Percentiles rank a stretch among this genome's conserved stretches.
These are phyloP conservation scores for Pampusana beccarii DNA, from an alignment of 2,113 vertebrate genomes.

Conservation along the genomic window DNA sequence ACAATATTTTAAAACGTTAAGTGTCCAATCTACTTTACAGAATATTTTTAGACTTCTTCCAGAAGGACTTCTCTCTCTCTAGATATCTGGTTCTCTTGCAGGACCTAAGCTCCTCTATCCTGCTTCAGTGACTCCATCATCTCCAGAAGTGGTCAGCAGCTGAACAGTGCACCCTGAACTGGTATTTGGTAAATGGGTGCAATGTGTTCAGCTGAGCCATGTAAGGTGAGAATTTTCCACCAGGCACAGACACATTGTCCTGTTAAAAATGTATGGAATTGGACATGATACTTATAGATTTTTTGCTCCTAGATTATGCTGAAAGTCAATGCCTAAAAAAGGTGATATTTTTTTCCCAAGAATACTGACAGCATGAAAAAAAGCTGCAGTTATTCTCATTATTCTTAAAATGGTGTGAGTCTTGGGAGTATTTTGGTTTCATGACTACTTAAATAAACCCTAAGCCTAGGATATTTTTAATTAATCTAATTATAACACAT, in stretches of 20 bases:
- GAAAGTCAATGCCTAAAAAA: neutral
- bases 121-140: slow-evolving; percentile 80
- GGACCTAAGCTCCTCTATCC: slow-evolving; percentile 65
- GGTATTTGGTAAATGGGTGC: slow-evolving; percentile 69
- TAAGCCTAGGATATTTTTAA: neutral
- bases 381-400: neutral
- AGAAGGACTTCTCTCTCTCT: slow-evolving; percentile 76
- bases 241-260: slow-evolving; percentile 63
- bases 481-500: slow-evolving; percentile 32
- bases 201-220: slow-evolving; percentile 38
- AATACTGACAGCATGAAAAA: neutral
- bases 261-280: slow-evolving; percentile 43
- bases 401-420: neutral
- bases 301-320: neutral
- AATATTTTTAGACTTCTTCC: slow-evolving; percentile 74
- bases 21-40: slow-evolving; percentile 75
- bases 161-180: slow-evolving; percentile 71
- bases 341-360: neutral
- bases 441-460: neutral
- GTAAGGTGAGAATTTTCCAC: slow-evolving; percentile 63
- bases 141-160: slow-evolving; percentile 76
- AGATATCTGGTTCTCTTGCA: slow-evolving; percentile 74
- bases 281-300: neutral
- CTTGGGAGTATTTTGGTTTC: neutral
- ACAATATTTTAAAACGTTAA: neutral